Evolutionary conservation across 2,888 invertebrate species (phyloP), one percentile per base, ranked within the genome.

Genomic region (Portevinia maculata): DNA sequence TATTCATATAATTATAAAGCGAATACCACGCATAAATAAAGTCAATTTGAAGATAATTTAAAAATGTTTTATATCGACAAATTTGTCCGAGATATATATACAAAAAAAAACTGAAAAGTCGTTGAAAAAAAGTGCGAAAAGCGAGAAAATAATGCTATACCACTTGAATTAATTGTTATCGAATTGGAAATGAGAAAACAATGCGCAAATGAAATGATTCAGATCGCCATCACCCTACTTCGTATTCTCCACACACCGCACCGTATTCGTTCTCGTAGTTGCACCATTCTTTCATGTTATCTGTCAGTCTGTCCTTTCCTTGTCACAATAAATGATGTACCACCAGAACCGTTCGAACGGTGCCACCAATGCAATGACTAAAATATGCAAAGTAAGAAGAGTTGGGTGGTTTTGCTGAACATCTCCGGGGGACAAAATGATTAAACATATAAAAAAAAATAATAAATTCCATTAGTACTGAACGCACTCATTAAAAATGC

Each of bases 151-250:
- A n/a, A 44, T 3, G n/a, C 24, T 21, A 48, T 6, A 41, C 67
- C 83, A 65, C 83, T 78, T 78, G 83, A 78, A 83, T 83, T 83
- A 83, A 83, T 83, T 83, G 83, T 70, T 67, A 76, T 83, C 60
- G 71, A 83, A 83, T 73, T 78, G 83, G 30, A 71, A 83, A 76
- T 65, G 71, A 24, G 55, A 76, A 83, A 83, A 76, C 76, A 83
- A 71, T 60, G 62, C 52, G 70, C 50, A 71, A 78, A 83, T 71
- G 60, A 83, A 76, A 79, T 71, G 78, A 76, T 65, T 76, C 81
- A 71, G 60, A 76, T 65, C 64, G 34, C n/a, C 15, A 11, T 37
- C 32, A 17, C 11, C 13, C 44, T 7, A 15, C 19, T 30, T 24
- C 11, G 11, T 15, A 24, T 19, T 13, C 24, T 8, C n/a, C 13